A percentile compares a stretch with the other conserved stretches of the same genome.
Conservation (phyloP, 2,888 invertebrate species). For the Petrophora chlorosata region DNA sequence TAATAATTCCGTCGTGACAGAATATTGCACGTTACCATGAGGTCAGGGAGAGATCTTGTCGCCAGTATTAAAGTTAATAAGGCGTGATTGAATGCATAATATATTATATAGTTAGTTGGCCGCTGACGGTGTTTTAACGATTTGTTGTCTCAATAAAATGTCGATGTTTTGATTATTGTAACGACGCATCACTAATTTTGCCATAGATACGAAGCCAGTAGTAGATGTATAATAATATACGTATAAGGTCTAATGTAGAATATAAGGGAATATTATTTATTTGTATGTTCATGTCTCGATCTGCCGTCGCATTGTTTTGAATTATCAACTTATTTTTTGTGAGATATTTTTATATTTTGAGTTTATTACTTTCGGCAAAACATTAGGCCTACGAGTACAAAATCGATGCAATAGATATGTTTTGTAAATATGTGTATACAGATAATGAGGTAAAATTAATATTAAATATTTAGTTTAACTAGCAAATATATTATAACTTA, state of each 20-base stretch:
- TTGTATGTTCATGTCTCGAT: conserved; percentile 34
- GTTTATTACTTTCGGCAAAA: conserved; percentile 33
- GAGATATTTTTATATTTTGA: conserved; percentile 41
- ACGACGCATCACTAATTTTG: conserved; percentile 51
- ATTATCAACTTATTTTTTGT: conserved; percentile 34
- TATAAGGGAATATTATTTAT: conserved; percentile 42
- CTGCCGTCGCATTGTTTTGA: conserved; percentile 22
- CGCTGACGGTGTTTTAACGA: conserved; percentile 37
- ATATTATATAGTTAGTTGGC: conserved; percentile 38
- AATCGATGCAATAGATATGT: conserved; percentile 56
- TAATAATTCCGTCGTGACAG: conserved; percentile 41
- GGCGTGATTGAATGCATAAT: conserved; percentile 68
- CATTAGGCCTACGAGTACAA: conserved; percentile 46
- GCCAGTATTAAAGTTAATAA: conserved; percentile 72
- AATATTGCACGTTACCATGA: conserved; percentile 48
- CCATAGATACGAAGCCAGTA: conserved; percentile 59
- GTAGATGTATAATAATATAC: conserved; percentile 46
- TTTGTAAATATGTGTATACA: conserved; percentile 83
- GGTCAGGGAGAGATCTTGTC: conserved; percentile 53
- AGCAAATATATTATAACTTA: conserved; percentile 52
- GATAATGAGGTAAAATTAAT: conserved; percentile 58
- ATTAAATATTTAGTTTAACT: conserved; percentile 49
- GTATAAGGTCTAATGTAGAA: conserved; percentile 35
- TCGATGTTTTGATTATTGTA: conserved; percentile 45
- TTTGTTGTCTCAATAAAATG: conserved; percentile 23